Conservation (phyloP, 1,140 invertebrate species). For the Mya arenaria region DNA sequence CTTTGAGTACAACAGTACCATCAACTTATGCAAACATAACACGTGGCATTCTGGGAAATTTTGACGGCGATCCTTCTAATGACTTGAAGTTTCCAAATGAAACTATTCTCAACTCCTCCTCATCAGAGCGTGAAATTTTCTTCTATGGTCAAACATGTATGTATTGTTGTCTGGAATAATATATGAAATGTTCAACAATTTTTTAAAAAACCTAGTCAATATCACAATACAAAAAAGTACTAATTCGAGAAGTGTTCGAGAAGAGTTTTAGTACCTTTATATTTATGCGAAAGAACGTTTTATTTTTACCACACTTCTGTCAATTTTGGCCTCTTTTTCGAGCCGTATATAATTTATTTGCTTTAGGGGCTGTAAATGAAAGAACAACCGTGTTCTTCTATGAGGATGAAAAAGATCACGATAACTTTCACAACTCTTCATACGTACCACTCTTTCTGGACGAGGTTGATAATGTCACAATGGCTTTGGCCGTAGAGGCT, state of each 20-base stretch:
- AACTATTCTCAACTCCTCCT: constrained; percentile 33
- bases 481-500: neutral
- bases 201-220: no score
- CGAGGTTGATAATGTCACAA: neutral
- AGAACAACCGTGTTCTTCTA: neutral
- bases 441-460: neutral
- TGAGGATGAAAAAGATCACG: neutral
- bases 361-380: constrained; percentile 1
- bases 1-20: constrained; percentile 40
- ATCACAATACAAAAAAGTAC: no score
- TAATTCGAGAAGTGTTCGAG: no score
- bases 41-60: constrained; percentile 66
- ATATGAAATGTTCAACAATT: no score
- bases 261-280: no score
- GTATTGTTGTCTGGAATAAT: no score
- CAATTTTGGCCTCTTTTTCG: no score
- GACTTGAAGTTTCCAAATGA: constrained; percentile 64
- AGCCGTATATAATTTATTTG: no score
- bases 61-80: constrained; percentile 58
- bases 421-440: neutral
- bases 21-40: constrained; percentile 51
- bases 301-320: no score
- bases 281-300: no score
- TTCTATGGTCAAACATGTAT: constrained; percentile 57
- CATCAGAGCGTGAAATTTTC: constrained; percentile 61